Evolutionary conservation across 2,797 vertebrate genomes (phyloP).

Genomic region (Melanitta fusca): DNA sequence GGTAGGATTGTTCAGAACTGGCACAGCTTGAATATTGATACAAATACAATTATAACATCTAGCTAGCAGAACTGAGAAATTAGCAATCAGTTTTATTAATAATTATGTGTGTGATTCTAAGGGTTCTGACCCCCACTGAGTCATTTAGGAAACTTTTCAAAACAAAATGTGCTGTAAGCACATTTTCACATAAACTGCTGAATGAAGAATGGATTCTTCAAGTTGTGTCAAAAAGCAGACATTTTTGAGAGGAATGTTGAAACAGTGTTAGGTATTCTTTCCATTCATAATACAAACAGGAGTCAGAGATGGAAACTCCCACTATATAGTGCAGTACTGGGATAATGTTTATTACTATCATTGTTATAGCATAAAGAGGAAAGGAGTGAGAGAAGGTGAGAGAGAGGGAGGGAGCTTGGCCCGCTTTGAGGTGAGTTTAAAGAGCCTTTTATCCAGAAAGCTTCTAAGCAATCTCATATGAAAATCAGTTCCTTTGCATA

Average conservation of each 20-base stretch:
- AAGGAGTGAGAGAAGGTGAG: neutral
- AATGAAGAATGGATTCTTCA: neutral
- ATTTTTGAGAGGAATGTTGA: neutral
- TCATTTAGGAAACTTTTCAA: conserved; percentile 32
- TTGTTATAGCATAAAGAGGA: neutral
- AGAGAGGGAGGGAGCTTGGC: neutral
- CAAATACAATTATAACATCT: conserved; percentile 47
- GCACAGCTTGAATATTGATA: conserved; percentile 59
- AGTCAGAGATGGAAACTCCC: neutral
- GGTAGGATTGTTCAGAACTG: conserved; percentile 4
- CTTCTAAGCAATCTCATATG: neutral
- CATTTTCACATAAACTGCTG: neutral
- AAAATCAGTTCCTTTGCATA: neutral
- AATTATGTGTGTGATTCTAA: conserved; percentile 25
- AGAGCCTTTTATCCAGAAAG: neutral
- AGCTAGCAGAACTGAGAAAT: conserved; percentile 35
- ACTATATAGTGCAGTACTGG: neutral
- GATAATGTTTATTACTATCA: neutral
- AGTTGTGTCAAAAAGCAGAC: neutral
- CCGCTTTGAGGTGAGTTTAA: neutral
- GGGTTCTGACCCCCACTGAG: conserved; percentile 25
- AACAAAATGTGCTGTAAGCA: conserved; percentile 18
- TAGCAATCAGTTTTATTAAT: conserved; percentile 59
- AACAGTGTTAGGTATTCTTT: neutral
- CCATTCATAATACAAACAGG: neutral